Conservation (phyloP, 2,113 vertebrate species). For the Podarcis raffonei region DNA sequence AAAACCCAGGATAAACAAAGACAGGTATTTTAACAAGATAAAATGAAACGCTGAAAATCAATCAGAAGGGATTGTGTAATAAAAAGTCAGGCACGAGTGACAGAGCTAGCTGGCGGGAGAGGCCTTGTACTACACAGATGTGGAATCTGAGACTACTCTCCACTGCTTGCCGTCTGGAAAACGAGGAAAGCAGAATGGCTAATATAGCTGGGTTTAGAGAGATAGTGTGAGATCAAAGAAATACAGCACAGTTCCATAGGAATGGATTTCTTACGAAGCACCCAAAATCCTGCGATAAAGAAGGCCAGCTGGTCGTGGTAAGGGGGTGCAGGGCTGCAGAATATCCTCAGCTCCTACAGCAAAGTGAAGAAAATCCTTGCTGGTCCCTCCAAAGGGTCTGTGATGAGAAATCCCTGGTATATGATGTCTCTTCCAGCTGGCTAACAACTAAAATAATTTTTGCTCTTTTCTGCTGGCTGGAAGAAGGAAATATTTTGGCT, state of each 20-base stretch:
- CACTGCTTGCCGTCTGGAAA: not conserved
- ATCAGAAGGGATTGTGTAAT: not conserved
- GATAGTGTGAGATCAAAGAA: conserved; percentile 2
- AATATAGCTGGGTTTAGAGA: not conserved
- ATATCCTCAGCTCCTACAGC: not conserved
- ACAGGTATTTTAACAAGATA: not conserved
- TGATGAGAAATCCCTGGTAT: conserved; percentile 7
- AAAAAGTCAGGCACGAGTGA: not conserved
- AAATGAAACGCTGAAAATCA: not conserved
- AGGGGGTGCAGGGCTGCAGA: not conserved
- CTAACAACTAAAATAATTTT: conserved; percentile 24
- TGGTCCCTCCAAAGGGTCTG: not conserved
- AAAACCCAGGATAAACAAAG: not conserved
- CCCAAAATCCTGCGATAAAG: accelerated
- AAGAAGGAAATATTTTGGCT: conserved; percentile 25
- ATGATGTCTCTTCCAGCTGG: conserved; percentile 4
- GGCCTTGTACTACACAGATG: accelerated
- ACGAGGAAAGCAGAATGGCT: not conserved
- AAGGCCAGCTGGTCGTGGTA: conserved; percentile 1
- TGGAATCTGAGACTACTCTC: conserved; percentile 20
- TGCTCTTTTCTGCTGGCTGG: not conserved
- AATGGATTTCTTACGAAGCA: not conserved
- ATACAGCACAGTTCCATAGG: not conserved
- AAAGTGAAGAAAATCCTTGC: not conserved
- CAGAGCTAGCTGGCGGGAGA: not conserved